These are phyloP conservation scores for Hipposideros armiger DNA, from an alignment of 2,113 vertebrate genomes.

Conservation along the genomic window DNA sequence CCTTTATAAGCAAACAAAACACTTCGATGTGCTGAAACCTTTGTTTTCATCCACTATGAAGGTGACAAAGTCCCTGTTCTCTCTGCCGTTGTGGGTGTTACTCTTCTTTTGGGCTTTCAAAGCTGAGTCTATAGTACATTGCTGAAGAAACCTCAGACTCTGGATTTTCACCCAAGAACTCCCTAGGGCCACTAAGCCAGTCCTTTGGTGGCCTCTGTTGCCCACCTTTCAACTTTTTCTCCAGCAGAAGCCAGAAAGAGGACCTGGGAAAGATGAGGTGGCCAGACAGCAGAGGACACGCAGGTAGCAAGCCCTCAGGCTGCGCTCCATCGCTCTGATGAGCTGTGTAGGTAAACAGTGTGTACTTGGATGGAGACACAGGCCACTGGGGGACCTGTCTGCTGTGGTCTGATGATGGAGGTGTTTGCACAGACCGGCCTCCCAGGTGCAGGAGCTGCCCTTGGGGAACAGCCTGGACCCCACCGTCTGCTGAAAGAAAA, in stretches of 20 bases:
- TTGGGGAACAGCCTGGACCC: not conserved
- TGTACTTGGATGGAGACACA: not conserved
- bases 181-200: not conserved
- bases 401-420: not conserved
- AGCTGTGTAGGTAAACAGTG: not conserved
- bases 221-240: not conserved
- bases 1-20: not conserved
- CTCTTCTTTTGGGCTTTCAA: constrained; percentile 2
- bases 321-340: accelerated
- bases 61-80: not conserved
- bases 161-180: not conserved
- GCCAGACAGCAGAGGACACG: not conserved
- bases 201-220: not conserved
- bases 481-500: constrained; percentile 1
- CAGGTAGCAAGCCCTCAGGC: not conserved
- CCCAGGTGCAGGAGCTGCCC: not conserved
- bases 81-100: not conserved
- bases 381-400: not conserved
- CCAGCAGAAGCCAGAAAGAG: not conserved
- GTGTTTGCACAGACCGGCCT: not conserved
- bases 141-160: not conserved
- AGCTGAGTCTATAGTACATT: not conserved
- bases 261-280: not conserved
- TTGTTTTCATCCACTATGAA: not conserved
- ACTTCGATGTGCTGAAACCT: not conserved